Evolutionary conservation across 2,888 invertebrate species (phyloP).

Genomic region (Smittia sp.): DNA sequence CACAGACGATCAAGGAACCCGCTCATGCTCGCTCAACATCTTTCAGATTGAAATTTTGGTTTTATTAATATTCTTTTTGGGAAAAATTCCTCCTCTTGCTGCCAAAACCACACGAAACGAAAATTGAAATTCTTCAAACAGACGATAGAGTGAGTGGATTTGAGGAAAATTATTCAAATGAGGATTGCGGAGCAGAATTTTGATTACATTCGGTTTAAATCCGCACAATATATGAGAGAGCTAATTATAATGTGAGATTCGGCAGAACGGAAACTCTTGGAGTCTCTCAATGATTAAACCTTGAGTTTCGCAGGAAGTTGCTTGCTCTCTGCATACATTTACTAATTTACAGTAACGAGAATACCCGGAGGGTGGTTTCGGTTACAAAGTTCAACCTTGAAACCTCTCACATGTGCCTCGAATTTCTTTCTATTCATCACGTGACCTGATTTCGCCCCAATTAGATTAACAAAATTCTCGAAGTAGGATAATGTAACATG

Average conservation of each 20-base stretch:
- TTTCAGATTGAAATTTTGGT: not conserved
- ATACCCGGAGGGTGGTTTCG: too few relatives aligned
- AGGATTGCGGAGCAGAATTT: constrained; percentile 40
- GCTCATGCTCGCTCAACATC: not conserved
- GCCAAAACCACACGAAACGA: constrained; percentile 28
- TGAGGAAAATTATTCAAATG: constrained; percentile 40
- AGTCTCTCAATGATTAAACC: not conserved
- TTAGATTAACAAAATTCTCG: constrained; percentile 30
- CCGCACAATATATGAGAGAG: constrained; percentile 1
- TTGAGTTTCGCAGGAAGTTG: too few relatives aligned
- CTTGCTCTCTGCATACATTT: too few relatives aligned
- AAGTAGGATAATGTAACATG: not conserved
- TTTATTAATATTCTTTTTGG: constrained; percentile 4
- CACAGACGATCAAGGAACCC: not conserved
- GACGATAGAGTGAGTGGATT: not conserved
- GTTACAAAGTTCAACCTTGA: not conserved
- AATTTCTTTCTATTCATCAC: not conserved
- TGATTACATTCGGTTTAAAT: constrained; percentile 39
- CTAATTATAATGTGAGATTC: constrained; percentile 30
- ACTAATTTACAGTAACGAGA: too few relatives aligned
- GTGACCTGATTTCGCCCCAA: constrained; percentile 24
- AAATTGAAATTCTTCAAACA: constrained; percentile 35
- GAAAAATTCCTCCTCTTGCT: not conserved
- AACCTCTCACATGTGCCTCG: not conserved
- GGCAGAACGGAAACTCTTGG: not conserved